Evolutionary conservation across 92 coral and sea anemone species (phyloP), one percentile per base, ranked within the genome.

Genomic region (Phenganax marumi): DNA sequence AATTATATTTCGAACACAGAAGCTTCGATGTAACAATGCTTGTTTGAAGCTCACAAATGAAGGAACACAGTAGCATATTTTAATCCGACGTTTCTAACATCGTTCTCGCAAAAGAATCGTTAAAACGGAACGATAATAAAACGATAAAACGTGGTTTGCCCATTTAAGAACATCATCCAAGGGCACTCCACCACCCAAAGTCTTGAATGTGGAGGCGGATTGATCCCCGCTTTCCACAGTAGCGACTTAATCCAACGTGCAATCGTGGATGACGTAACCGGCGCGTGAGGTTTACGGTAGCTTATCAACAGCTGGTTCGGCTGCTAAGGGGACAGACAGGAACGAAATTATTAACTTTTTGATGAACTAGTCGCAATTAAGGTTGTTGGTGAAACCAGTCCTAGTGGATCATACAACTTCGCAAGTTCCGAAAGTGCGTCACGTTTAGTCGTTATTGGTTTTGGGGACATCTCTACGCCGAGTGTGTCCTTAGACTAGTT

Each of bases 341-440:
- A 39, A 11, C 71, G 10, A 22, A 22, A 64, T 22, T n/a, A n/a
- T n/a, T n/a, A n/a, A n/a, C n/a, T n/a, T n/a, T n/a, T n/a, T n/a
- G n/a, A n/a, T n/a, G n/a, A n/a, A n/a, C n/a, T n/a, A n/a, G n/a
- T 73, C 57, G 57, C 77, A 13, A 46, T 43, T n/a, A 73, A 50
- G n/a, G 77, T 73, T 23, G 77, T 26, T 50, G 77, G 77, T 13
- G 77, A 73, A 43, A 73, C 77, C 77, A 73, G 23, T 13, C 77
- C 77, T 21, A 73, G 49, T 12, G 77, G 19, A 24, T 73, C 77
- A 50, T 47, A 73, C 47, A 73, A 11, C 58, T 73, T 73, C 33
- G 77, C 77, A 11, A 73, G 77, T 23, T 73, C 77, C 21, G 77
- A 73, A 12, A 73, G 49, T 25, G 77, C 77, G 6, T 73, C 77